phyloP scores from a whole-genome alignment of 2,113 vertebrate genomes.

The Psephotus haematonotus region DNA sequence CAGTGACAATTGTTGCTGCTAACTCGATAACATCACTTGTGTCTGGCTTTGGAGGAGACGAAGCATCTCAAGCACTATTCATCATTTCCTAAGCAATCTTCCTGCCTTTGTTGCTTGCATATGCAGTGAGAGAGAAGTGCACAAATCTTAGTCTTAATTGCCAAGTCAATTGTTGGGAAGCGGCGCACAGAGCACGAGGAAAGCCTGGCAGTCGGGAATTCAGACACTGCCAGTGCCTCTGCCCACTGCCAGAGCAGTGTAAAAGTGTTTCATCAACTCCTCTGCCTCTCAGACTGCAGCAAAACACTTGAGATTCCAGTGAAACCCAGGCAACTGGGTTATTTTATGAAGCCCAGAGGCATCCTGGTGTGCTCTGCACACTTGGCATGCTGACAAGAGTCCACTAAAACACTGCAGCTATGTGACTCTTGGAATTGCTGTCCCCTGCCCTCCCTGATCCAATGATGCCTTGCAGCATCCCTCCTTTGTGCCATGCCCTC shows the following conservation, averaged over 20 bases:
- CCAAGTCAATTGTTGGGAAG: background rate
- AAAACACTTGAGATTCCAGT: background rate
- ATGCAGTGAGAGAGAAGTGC: background rate
- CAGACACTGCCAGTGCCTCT: background rate
- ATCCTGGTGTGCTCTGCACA: background rate
- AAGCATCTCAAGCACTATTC: background rate
- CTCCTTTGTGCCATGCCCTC: background rate
- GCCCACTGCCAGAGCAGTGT: fast-evolving
- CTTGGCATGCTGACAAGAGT: background rate
- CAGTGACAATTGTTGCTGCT: background rate
- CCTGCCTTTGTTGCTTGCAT: background rate
- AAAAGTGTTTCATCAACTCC: background rate
- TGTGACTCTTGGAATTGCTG: fast-evolving
- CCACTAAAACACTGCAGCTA: fast-evolving
- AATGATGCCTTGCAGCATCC: background rate
- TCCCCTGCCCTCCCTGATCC: background rate
- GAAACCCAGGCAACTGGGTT: background rate
- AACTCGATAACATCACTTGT: background rate
- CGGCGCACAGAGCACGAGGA: background rate
- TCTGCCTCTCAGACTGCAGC: background rate
- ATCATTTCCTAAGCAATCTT: background rate
- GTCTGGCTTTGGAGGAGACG: background rate
- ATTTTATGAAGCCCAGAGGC: background rate
- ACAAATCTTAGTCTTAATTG: background rate
- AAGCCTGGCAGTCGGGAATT: fast-evolving